Evolutionary conservation across 53 echinoderm and acorn worm genomes (phyloP), one percentile per base, ranked within the genome.

Genomic region (Echinometra lucunter): DNA sequence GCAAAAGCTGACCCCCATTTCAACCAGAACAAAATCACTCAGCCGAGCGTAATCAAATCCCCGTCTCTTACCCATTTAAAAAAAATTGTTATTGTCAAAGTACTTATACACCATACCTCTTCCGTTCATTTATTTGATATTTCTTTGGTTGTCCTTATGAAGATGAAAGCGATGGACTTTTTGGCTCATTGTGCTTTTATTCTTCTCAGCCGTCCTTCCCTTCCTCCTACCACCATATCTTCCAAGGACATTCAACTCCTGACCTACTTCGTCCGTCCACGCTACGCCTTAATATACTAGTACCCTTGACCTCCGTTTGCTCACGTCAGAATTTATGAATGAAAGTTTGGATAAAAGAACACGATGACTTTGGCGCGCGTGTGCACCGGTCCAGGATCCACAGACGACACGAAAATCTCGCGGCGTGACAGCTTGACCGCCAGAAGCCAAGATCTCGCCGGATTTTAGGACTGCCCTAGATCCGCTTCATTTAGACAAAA

Each of bases 401-500:
- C 44, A 45, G 85, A 85, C 85, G 49, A 85, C 85, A 85, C 49
- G 85, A 85, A 85, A 85, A 47, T 85, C 85, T 13, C 49, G 2
- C 49, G 28, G 18, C 85, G 47, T 67, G 91, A 69, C 91, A 91
- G 72, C 45, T 91, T 91, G 91, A 67, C 72, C 70, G 91, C 66
- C 47, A 47, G 35, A 69, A 58, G 16, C 47, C n/a, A 11, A 91
- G 12, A 44, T 91, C 69, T 45, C n/a, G 44, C 91, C 44, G 69
- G 91, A 70, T 69, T 91, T 85, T 91, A 1, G 72, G 91, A 58
- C 91, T 91, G 91, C 66, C 91, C 91, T 91, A 91, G 91, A 91
- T 91, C 45, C 72, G 91, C 91, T 16, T 91, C 91, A 91, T 91
- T 91, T 70, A 91, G 91, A 69, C 91, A 91, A 91, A 91, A 91